Conservation (phyloP, 2,888 invertebrate species). For the Rhorus exstirpatorius region DNA sequence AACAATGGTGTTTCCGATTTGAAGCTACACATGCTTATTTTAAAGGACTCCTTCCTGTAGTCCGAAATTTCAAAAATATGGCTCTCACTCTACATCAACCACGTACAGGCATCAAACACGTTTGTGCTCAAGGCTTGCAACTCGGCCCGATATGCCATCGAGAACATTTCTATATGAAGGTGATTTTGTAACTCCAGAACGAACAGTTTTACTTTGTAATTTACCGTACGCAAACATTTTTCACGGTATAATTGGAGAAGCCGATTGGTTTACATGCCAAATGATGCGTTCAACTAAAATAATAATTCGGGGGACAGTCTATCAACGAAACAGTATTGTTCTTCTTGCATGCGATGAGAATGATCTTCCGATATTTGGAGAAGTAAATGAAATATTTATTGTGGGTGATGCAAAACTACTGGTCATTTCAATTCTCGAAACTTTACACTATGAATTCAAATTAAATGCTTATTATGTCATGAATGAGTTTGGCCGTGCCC, state of each 20-base stretch:
- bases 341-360: conserved; percentile 53
- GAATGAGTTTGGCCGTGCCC: conserved; percentile 3
- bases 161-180: conserved; percentile 59
- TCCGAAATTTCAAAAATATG: conserved; percentile 69
- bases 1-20: conserved; percentile 70
- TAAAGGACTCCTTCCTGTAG: conserved; percentile 62
- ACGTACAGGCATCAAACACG: conserved; percentile 63
- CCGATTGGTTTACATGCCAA: conserved; percentile 6
- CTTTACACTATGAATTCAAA: conserved; percentile 45
- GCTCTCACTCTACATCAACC: conserved; percentile 56
- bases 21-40: conserved; percentile 65
- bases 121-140: conserved; percentile 54
- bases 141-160: conserved; percentile 37
- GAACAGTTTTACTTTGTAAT: conserved; percentile 48
- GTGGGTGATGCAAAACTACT: conserved; percentile 42
- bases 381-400: conserved; percentile 60
- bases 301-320: conserved; percentile 35
- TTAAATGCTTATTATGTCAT: conserved; percentile 62
- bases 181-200: conserved; percentile 52
- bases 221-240: conserved; percentile 21
- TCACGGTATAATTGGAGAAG: background rate
- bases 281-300: conserved; percentile 7
- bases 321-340: conserved; percentile 48
- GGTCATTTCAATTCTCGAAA: conserved; percentile 30
- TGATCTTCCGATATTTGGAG: conserved; percentile 61